Conservation (phyloP, 1,140 invertebrate genomes). For the Eumeta japonica region DNA sequence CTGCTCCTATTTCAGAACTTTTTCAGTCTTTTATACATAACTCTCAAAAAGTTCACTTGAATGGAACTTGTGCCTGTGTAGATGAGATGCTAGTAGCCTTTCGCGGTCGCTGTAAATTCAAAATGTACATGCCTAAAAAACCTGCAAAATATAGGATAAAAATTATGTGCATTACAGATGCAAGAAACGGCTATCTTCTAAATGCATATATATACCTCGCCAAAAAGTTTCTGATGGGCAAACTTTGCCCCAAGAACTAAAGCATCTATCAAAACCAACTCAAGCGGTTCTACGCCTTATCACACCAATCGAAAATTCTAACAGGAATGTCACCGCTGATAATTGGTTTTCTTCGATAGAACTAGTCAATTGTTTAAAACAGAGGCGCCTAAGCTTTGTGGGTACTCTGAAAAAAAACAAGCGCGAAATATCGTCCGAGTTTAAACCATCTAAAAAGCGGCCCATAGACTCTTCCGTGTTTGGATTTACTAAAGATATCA, state of each 20-base stretch:
- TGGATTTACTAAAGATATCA: slow-evolving; percentile 17
- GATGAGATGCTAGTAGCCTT: slow-evolving; percentile 43
- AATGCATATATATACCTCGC: slow-evolving; percentile 32
- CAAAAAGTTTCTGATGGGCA: slow-evolving; percentile 18
- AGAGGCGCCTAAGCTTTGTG: slow-evolving; percentile 29
- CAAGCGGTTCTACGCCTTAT: slow-evolving; percentile 4
- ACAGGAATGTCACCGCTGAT: slow-evolving; percentile 24
- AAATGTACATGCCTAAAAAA: slow-evolving; percentile 50
- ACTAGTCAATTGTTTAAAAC: slow-evolving; percentile 19
- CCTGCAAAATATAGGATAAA: slow-evolving; percentile 51
- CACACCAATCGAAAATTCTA: slow-evolving; percentile 17
- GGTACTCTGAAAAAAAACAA: slow-evolving; percentile 49
- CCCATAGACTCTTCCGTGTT: slow-evolving; percentile 10
- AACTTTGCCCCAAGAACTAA: slow-evolving; percentile 8
- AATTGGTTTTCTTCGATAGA: slow-evolving; percentile 28
- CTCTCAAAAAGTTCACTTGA: slow-evolving; percentile 19
- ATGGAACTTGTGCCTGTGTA: slow-evolving; percentile 16
- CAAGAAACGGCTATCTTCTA: slow-evolving; percentile 25
- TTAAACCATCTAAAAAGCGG: slow-evolving; percentile 9
- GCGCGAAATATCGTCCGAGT: slow-evolving; percentile 30
- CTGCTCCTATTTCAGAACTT: slow-evolving; percentile 15
- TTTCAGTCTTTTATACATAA: slow-evolving; percentile 20
- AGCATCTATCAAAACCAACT: slow-evolving; percentile 6
- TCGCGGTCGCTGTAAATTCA: slow-evolving; percentile 34
- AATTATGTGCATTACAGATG: slow-evolving; percentile 29